A percentile compares a stretch with the other conserved stretches of the same genome.
These are phyloP conservation scores for Aricia artaxerxes DNA, from an alignment of 2,888 invertebrate genomes.

Conservation along the genomic window DNA sequence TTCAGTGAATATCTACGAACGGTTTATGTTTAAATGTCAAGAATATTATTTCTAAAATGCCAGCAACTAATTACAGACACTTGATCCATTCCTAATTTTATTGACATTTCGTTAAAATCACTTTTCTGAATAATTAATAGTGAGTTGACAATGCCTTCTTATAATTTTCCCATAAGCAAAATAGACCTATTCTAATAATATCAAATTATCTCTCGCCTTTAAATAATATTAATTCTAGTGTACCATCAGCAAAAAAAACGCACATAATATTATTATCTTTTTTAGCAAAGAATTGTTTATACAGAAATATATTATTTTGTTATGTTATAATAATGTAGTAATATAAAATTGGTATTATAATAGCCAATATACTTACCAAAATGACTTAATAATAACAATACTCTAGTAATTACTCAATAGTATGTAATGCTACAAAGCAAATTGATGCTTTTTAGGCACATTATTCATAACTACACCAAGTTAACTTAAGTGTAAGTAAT, in stretches of 20 bases:
- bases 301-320: no score
- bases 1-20: background rate
- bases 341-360: background rate
- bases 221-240: no score
- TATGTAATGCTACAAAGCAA: background rate
- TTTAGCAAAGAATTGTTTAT: no score
- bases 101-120: background rate
- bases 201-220: no score
- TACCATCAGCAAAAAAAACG: no score
- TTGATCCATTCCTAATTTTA: background rate
- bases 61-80: background rate
- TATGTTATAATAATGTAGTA: no score
- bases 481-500: background rate
- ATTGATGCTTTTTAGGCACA: constrained; percentile 7
- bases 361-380: background rate
- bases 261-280: no score
- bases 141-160: no score
- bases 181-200: no score
- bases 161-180: no score
- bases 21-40: constrained; percentile 4
- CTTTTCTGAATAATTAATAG: background rate
- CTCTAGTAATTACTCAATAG: constrained; percentile 5
- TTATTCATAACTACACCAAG: background rate
- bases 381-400: constrained; percentile 15
- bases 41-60: constrained; percentile 17